Base-by-base conservation (phyloP, 2,113 vertebrate species). In the Prionailurus bengalensis region DNA sequence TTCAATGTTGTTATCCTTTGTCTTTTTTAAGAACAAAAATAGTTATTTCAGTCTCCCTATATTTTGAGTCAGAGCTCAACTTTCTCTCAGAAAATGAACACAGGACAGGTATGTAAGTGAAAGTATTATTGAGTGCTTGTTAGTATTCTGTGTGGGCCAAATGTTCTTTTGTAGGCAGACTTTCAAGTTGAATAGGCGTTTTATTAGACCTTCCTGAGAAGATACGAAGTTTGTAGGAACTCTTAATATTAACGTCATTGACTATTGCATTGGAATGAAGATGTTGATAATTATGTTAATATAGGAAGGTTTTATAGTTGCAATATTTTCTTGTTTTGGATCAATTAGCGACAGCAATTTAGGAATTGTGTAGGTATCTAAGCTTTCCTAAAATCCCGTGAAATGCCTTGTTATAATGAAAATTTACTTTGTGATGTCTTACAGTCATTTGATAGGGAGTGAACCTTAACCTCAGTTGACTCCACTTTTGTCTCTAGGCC, bases 181-280 rank as follows among this genome's bases (percentile, higher is more conserved):
- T 91, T 89, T 73, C 16, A 14, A 51, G 12, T 36, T 76, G n/a
- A 63, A 5, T n/a, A 33, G 70, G 27, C 23, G 31, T 91, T 94
- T 88, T 93, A 68, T 55, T 70, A 93, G 36, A 63, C 86, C 42
- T 88, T 82, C 68, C 65, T 89, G n/a, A 83, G 63, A 90, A 73
- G 81, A 5, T 84, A 16, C 17, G 61, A 58, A 73, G 36, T 42
- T 66, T 63, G 10, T 33, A 89, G 31, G 66, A 85, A 73, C 33
- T 82, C 14, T 51, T 25, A 97, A 5, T 82, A 42, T 74, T 84
- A 48, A 71, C 31, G 42, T 91, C 66, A 73, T 19, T 68, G 65
- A 27, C 45, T 78, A 6, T 83, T 92, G 58, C 33, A 31, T 71
- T 73, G 79, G 29, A 48, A 53, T 39, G 53, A 89, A 63, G 25